These are phyloP conservation scores for Megatriorchis doriae DNA, from an alignment of 2,113 vertebrate genomes.

Conservation along the genomic window DNA sequence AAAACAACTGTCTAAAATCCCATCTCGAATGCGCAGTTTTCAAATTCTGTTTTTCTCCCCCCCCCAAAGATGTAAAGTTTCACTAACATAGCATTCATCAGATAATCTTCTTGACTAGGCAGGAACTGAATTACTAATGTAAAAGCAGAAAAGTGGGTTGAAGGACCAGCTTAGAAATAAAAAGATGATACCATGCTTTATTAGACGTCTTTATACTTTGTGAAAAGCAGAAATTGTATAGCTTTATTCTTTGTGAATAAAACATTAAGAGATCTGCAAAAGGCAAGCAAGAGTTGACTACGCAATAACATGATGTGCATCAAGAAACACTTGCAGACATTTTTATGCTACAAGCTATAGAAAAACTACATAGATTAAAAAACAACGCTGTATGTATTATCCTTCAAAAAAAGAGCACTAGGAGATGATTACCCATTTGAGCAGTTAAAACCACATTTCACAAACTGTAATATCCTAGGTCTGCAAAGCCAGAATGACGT, in stretches of 20 bases:
- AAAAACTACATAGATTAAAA: not conserved
- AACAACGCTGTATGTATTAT: rapidly evolving
- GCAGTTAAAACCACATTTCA: not conserved
- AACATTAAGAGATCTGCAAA: not conserved
- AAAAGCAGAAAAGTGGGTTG: not conserved
- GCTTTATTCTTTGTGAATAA: not conserved
- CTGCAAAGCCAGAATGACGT: not conserved
- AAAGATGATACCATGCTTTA: not conserved
- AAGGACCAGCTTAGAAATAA: not conserved
- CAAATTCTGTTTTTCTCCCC: not conserved
- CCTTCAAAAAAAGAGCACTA: not conserved
- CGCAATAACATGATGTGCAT: not conserved
- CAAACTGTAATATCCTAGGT: not conserved
- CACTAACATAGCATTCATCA: not conserved
- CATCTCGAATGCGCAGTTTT: not conserved
- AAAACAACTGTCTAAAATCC: not conserved
- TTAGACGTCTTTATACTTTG: not conserved
- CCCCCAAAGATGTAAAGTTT: not conserved
- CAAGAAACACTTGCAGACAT: not conserved
- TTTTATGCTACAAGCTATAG: not conserved
- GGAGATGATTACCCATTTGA: not conserved
- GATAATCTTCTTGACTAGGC: not conserved
- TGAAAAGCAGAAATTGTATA: not conserved
- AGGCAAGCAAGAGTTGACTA: not conserved
- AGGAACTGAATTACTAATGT: not conserved